Conservation (phyloP, 2,888 invertebrate genomes). For the Pachliopta kotzebuea region DNA sequence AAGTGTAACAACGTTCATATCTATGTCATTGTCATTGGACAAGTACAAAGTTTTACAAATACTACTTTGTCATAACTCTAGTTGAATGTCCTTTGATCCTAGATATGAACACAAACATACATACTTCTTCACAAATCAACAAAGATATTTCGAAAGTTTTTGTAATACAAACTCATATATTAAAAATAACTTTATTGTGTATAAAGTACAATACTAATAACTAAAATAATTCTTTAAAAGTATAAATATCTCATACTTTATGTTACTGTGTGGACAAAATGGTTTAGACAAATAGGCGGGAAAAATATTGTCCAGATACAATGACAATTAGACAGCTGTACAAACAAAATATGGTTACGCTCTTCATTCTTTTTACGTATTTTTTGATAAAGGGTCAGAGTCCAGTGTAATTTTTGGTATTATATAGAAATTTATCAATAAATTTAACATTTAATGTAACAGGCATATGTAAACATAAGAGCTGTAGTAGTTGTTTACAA, state of each 20-base stretch:
- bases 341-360: neutral
- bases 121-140: neutral
- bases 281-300: neutral
- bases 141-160: neutral
- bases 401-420: neutral
- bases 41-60: constrained; percentile 22
- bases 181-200: neutral
- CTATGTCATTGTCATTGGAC: constrained; percentile 13
- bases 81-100: constrained; percentile 4
- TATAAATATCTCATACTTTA: neutral
- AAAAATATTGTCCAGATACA: neutral
- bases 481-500: too few species aligned
- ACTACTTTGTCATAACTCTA: neutral
- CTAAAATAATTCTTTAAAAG: neutral
- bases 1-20: constrained; percentile 17
- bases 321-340: neutral
- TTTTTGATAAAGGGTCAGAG: neutral
- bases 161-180: neutral
- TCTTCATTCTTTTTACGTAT: neutral
- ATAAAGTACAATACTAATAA: neutral
- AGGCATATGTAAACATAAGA: too few species aligned
- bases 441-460: too few species aligned
- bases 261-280: neutral
- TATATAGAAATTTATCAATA: neutral
- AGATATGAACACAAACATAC: neutral